These are phyloP conservation scores for Apaloderma vittatum DNA, from an alignment of 2,113 vertebrate species.

Conservation along the genomic window DNA sequence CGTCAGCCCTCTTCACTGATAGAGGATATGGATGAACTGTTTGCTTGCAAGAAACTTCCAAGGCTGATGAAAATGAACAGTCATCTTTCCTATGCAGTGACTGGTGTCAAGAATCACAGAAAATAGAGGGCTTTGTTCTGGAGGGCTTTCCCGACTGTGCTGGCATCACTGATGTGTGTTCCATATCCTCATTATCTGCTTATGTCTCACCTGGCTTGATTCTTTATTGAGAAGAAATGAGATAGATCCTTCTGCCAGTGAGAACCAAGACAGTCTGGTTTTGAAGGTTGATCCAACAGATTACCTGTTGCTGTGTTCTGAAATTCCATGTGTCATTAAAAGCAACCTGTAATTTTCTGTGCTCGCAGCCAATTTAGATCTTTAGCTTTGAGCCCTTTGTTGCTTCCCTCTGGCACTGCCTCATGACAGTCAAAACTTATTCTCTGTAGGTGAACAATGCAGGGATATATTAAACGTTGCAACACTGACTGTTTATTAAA, in stretches of 20 bases:
- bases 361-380: neutral
- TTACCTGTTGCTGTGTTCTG: neutral
- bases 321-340: neutral
- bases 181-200: neutral
- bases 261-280: neutral
- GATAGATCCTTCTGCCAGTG: neutral
- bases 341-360: neutral
- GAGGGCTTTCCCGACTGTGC: neutral
- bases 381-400: neutral
- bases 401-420: neutral
- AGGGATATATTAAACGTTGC: neutral
- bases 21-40: neutral
- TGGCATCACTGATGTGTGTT: neutral
- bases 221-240: neutral
- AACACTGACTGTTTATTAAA: neutral
- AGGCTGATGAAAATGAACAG: neutral
- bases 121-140: neutral
- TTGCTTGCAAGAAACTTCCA: neutral
- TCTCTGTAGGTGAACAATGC: neutral
- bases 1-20: neutral
- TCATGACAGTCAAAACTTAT: neutral
- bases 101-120: neutral
- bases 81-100: neutral
- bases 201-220: neutral
- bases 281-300: neutral